These are phyloP conservation scores for Mus minutoides DNA, from an alignment of 2,797 vertebrate species.

Conservation along the genomic window DNA sequence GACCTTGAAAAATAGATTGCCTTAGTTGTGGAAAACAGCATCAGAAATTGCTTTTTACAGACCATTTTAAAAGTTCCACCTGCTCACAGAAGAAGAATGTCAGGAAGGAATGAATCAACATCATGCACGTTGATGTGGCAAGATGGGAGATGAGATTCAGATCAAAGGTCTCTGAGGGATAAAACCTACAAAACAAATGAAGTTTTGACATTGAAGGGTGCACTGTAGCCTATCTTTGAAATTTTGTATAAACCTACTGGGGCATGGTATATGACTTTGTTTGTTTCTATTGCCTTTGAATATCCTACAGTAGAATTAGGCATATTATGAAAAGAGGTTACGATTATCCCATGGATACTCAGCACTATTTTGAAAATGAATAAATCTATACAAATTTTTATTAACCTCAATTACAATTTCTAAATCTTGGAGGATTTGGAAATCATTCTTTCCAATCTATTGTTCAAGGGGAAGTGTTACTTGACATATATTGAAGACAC, in stretches of 20 bases:
- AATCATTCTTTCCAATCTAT: background rate
- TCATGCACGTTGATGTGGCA: conserved; percentile 82
- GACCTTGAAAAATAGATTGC: conserved; percentile 73
- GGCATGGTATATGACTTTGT: conserved; percentile 41
- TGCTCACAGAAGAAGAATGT: conserved; percentile 85
- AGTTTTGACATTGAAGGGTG: conserved; percentile 75
- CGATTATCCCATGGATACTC: background rate
- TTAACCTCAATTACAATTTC: background rate
- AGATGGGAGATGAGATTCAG: conserved; percentile 81
- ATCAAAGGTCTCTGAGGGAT: conserved; percentile 85
- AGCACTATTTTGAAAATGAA: conserved; percentile 49
- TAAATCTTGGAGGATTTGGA: conserved; percentile 1
- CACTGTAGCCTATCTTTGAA: conserved; percentile 73
- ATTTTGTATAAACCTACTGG: conserved; percentile 55
- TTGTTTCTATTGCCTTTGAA: conserved; percentile 38
- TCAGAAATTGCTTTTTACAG: conserved; percentile 84
- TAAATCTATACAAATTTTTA: conserved; percentile 21
- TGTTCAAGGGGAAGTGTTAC: background rate
- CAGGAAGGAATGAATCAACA: conserved; percentile 86
- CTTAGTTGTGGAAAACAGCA: conserved; percentile 46
- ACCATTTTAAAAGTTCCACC: conserved; percentile 83
- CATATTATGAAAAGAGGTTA: conserved; percentile 42
- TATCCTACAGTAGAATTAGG: conserved; percentile 63
- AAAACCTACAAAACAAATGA: conserved; percentile 83
- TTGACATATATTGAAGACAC: background rate